A percentile compares a stretch with the other conserved stretches of the same genome.
Evolutionary conservation across 2,888 invertebrate genomes (phyloP).

Genomic region (Anorthoa munda): DNA sequence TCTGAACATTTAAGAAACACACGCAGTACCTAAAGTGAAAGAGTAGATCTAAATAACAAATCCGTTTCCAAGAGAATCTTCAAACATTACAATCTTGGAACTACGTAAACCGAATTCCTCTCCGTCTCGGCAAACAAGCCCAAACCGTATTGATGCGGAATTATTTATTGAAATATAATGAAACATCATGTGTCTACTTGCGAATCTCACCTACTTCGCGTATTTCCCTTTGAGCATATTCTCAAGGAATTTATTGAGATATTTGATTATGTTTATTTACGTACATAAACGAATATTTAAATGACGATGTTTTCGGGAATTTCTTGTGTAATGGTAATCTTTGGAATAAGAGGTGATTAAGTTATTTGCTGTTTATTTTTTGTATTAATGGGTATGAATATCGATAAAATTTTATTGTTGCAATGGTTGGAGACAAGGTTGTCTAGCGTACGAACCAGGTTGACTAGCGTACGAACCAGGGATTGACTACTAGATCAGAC

Average conservation of each 20-base stretch:
- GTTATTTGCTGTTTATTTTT: conserved; percentile 20
- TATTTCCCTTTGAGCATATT: conserved; percentile 45
- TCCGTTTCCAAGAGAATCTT: not conserved
- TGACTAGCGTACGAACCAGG: not conserved
- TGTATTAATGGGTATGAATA: conserved; percentile 3
- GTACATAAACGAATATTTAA: conserved; percentile 47
- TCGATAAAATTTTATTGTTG: not conserved
- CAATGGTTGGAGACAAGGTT: not conserved
- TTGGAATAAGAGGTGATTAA: conserved; percentile 18
- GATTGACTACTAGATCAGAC: not conserved
- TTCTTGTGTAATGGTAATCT: conserved; percentile 43
- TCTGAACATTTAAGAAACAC: not conserved
- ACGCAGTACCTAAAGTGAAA: not conserved
- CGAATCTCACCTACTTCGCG: conserved; percentile 20
- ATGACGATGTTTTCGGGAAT: conserved; percentile 35
- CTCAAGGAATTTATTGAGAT: conserved; percentile 41
- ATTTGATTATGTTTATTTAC: conserved; percentile 54
- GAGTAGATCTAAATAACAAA: not conserved
- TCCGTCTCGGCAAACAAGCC: conserved; percentile 15
- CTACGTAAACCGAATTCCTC: conserved; percentile 19
- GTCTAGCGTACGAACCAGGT: not conserved
- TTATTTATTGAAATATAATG: conserved; percentile 49
- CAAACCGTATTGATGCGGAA: conserved; percentile 26
- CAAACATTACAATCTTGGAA: not conserved
- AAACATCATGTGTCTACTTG: conserved; percentile 17